Conservation (phyloP, 2,888 invertebrate species). For the Watsonalla cultraria region DNA sequence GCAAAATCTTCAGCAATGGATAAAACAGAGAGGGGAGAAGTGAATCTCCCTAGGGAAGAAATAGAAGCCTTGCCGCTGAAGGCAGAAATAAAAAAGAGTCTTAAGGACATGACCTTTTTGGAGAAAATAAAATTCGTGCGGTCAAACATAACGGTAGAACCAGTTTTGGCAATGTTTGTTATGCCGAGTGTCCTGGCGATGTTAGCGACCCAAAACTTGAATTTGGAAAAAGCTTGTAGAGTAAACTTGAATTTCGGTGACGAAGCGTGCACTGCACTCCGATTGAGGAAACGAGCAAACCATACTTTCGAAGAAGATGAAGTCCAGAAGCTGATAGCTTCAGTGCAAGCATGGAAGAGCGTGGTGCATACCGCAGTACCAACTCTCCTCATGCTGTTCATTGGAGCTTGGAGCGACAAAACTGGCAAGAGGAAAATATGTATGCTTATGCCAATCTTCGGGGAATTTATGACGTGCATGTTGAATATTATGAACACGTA, state of each 20-base stretch:
- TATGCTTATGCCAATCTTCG: slow-evolving; percentile 77
- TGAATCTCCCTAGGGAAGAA: slow-evolving; percentile 25
- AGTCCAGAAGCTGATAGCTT: slow-evolving; percentile 78
- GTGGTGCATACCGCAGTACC: slow-evolving; percentile 76
- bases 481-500: slow-evolving; percentile 75
- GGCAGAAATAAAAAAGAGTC: slow-evolving; percentile 34
- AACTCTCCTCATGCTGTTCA: slow-evolving; percentile 73
- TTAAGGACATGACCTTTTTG: slow-evolving; percentile 49
- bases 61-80: slow-evolving; percentile 54
- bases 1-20: slow-evolving; percentile 30
- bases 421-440: slow-evolving; percentile 78
- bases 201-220: slow-evolving; percentile 89
- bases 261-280: slow-evolving; percentile 84
- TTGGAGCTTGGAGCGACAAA: slow-evolving; percentile 82
- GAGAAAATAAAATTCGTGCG: slow-evolving; percentile 71
- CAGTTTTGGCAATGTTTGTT: slow-evolving; percentile 81
- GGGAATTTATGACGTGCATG: slow-evolving; percentile 72
- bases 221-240: slow-evolving; percentile 90
- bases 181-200: slow-evolving; percentile 83
- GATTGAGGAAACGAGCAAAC: slow-evolving; percentile 82
- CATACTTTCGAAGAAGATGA: slow-evolving; percentile 82
- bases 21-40: slow-evolving; percentile 29
- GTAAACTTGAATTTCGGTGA: slow-evolving; percentile 86
- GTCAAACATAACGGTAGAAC: slow-evolving; percentile 82
- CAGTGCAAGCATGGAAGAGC: slow-evolving; percentile 77